Evolutionary conservation across 2,113 vertebrate genomes (phyloP).

Genomic region (Limnothrissa miodon): DNA sequence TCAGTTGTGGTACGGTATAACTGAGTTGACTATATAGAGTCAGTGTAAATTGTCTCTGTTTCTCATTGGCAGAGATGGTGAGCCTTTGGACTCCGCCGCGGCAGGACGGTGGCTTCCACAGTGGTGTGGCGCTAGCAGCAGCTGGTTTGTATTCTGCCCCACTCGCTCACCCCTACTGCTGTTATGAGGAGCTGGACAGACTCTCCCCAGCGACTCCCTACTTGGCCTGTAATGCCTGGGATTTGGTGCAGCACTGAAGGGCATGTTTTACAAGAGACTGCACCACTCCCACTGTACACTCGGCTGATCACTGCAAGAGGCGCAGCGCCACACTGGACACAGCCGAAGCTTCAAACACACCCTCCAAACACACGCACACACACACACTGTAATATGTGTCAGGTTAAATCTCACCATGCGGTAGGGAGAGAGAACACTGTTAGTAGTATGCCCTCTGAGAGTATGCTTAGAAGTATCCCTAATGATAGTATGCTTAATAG

Average conservation of each 20-base stretch:
- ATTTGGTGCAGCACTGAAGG: slow-evolving; percentile 54
- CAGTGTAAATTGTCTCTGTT: background rate
- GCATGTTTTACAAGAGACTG: background rate
- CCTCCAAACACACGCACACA: background rate
- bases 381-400: background rate
- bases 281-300: background rate
- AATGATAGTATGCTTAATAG: too few species aligned
- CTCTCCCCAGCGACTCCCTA: background rate
- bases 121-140: background rate
- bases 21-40: background rate
- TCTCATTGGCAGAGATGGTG: slow-evolving; percentile 40
- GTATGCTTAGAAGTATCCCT: too few species aligned
- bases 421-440: background rate
- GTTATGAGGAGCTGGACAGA: slow-evolving; percentile 17
- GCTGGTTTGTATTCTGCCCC: background rate
- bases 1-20: background rate
- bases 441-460: too few species aligned
- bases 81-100: background rate
- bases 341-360: background rate
- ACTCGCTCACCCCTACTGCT: background rate
- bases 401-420: background rate
- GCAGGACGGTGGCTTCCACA: background rate
- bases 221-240: slow-evolving; percentile 46
- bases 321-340: background rate
- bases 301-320: too few species aligned